Evolutionary conservation across 2,113 vertebrate genomes (phyloP).

Genomic region (Dromaius novaehollandiae): DNA sequence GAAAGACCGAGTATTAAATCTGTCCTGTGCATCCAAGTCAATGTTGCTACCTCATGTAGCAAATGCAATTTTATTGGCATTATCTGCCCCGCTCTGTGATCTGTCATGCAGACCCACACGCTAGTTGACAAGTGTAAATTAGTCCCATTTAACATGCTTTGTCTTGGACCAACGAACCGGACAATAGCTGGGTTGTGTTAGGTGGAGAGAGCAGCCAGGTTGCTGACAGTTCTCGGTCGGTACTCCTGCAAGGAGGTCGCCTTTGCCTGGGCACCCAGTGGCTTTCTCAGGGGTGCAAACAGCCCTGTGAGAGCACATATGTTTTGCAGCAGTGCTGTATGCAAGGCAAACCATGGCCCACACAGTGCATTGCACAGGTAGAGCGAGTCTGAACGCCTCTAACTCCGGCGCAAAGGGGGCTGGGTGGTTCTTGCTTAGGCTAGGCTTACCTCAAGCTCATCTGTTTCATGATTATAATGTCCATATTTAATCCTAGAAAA

Average conservation of each 20-base stretch:
- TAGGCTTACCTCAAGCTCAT: background rate
- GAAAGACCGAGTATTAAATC: background rate
- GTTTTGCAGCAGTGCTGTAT: background rate
- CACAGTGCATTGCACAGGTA: background rate
- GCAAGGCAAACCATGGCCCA: background rate
- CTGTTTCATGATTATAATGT: background rate
- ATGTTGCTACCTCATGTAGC: background rate
- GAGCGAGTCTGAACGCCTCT: background rate
- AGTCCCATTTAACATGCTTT: slow-evolving; percentile 3
- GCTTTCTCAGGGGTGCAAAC: background rate
- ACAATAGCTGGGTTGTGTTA: background rate
- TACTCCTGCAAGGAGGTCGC: background rate
- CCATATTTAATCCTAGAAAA: background rate
- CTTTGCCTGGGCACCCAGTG: background rate
- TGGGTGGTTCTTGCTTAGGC: background rate
- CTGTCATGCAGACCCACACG: background rate
- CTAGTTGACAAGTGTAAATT: background rate
- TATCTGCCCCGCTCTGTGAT: background rate
- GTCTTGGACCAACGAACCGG: background rate
- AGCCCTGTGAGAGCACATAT: background rate
- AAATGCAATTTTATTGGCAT: background rate
- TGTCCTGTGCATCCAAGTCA: background rate
- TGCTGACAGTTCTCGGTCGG: background rate
- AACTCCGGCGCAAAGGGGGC: background rate
- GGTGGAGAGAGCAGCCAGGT: background rate